Evolutionary conservation across 1,140 invertebrate genomes (phyloP).

Genomic region (Cotesia chilonis): DNA sequence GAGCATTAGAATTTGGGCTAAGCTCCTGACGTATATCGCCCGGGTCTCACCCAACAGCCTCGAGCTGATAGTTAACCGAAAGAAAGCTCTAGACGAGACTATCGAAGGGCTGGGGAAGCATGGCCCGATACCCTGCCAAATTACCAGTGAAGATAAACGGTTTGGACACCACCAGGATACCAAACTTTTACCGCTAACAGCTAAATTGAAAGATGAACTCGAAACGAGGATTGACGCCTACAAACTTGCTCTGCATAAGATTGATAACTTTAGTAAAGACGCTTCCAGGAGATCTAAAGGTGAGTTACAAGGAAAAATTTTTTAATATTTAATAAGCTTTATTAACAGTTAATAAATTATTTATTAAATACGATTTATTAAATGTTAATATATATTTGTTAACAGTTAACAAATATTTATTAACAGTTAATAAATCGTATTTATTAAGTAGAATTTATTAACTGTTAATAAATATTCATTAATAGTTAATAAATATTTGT

Average conservation of each 20-base stretch:
- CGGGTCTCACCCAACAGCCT: conserved; percentile 68
- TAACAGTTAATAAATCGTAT: too few species aligned
- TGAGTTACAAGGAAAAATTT: conserved; percentile 27
- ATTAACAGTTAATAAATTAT: too few species aligned
- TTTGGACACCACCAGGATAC: conserved; percentile 66
- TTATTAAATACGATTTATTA: too few species aligned
- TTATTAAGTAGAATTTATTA: too few species aligned
- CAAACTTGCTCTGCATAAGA: conserved; percentile 85
- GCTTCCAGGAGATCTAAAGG: conserved; percentile 52
- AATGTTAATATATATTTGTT: too few species aligned
- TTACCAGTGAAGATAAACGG: conserved; percentile 33
- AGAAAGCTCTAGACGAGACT: conserved; percentile 81
- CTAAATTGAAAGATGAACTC: conserved; percentile 78
- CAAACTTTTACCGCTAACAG: conserved; percentile 34
- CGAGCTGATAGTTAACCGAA: conserved; percentile 70
- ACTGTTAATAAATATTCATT: too few species aligned
- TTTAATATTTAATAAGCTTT: too few species aligned
- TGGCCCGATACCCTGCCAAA: conserved; percentile 72
- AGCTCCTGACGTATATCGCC: conserved; percentile 57
- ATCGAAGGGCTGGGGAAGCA: conserved; percentile 88
- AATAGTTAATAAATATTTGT: too few species aligned
- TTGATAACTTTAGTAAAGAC: conserved; percentile 70
- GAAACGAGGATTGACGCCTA: conserved; percentile 85
- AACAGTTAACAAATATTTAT: too few species aligned
- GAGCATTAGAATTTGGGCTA: conserved; percentile 52